These are phyloP conservation scores for Mormyrops attenuatus DNA, from an alignment of 2,797 vertebrate species.

Conservation along the genomic window DNA sequence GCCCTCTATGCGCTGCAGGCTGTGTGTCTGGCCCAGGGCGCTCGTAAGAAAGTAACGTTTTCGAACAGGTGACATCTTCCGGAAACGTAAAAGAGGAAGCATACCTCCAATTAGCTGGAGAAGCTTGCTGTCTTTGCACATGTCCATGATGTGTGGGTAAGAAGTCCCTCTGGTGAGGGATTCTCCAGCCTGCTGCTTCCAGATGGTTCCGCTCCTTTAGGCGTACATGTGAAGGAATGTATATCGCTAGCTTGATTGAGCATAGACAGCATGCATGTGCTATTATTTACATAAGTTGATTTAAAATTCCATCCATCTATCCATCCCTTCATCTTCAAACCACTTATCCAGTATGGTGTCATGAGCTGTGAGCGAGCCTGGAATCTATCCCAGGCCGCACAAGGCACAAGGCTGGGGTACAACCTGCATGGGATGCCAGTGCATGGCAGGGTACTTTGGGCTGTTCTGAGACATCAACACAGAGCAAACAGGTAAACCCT, in stretches of 20 bases:
- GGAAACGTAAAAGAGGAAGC: constrained; percentile 84
- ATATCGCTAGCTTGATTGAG: not conserved
- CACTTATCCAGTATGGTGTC: not conserved
- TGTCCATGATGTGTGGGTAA: not conserved
- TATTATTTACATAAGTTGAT: not conserved
- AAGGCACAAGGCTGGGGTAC: not conserved
- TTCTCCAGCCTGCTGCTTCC: not conserved
- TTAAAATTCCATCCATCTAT: not conserved
- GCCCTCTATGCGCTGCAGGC: not conserved
- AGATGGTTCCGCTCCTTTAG: not conserved
- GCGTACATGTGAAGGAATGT: not conserved
- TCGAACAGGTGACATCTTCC: constrained; percentile 97
- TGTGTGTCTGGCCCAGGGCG: constrained; percentile 73
- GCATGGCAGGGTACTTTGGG: not conserved
- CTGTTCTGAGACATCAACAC: not conserved
- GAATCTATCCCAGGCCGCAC: not conserved
- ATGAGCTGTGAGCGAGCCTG: not conserved
- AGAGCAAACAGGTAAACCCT: not conserved
- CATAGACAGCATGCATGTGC: not conserved
- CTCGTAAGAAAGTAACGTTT: constrained; percentile 91
- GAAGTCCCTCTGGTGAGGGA: not conserved
- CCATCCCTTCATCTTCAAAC: not conserved
- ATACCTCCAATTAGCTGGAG: constrained; percentile 43
- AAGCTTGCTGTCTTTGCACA: not conserved
- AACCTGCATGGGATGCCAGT: not conserved